Conservation (phyloP, 1,140 invertebrate genomes). For the Anastatus disparis region DNA sequence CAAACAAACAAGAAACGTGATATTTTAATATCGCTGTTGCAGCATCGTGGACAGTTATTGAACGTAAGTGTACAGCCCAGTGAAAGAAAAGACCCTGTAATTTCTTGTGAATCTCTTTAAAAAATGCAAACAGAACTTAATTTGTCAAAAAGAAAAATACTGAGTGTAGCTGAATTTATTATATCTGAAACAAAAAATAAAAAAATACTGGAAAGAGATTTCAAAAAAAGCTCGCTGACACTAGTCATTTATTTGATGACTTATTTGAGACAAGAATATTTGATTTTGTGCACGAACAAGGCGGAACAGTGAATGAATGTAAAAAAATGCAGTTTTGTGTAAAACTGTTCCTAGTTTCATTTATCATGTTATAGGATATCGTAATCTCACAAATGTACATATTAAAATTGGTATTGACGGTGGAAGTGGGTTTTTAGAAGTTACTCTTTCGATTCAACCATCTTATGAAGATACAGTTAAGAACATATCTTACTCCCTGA, state of each 20-base stretch:
- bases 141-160: no score
- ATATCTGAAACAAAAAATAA: no score
- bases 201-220: neutral
- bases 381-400: neutral
- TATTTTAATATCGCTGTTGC: neutral
- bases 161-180: neutral
- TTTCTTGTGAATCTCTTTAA: neutral
- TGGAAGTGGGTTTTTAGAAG: constrained; percentile 24
- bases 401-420: constrained; percentile 31
- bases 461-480: no score
- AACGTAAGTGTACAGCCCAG: neutral
- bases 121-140: neutral
- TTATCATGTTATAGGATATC: constrained; percentile 4
- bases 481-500: constrained; percentile 25
- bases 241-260: constrained; percentile 7
- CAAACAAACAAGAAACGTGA: neutral
- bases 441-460: constrained; percentile 39
- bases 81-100: neutral
- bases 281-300: neutral
- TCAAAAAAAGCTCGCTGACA: constrained; percentile 1
- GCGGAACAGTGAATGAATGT: neutral
- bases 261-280: no score
- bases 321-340: neutral
- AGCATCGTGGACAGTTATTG: neutral
- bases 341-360: neutral